Evolutionary conservation across 2,888 invertebrate genomes (phyloP), one percentile per base, ranked within the genome.

Genomic region (Dioctria linearis): DNA sequence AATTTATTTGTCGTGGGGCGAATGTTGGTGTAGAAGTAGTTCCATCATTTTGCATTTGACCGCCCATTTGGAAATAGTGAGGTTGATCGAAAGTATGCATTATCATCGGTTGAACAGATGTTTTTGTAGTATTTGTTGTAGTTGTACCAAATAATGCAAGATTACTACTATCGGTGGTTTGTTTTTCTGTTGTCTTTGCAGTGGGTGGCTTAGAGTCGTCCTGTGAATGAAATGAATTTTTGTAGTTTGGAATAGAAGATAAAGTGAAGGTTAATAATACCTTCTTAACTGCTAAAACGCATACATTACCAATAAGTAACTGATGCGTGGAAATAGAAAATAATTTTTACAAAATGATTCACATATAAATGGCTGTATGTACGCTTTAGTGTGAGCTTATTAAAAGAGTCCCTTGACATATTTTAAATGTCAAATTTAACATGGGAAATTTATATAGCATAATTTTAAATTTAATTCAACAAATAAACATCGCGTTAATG

Each of bases 1-100:
- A 91, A 81, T 89, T 87, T 0, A 89, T 88, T 39, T 88, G 88
- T 2, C 89, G 84, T 13, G 89, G 89, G 5, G 80, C 39, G n/a
- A 82, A 80, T 46, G 79, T 57, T 37, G 78, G 78, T n/a, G 78
- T 81, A 46, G 57, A 25, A 37, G 67, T 59, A 4, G 40, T 51
- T n/a, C 65, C 59, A 40, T 49, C 46, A 46, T 67, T 57, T 54
- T 42, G 39, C 51, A 51, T 8, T 61, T 63, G 2, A 5, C n/a
- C 39, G 13, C 69, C 69, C 51, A 69, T 51, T 83, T 87, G 87
- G 82, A 89, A 89, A 81, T 88, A 88, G 67, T 88, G 88, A 0
- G 88, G 88, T 82, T 88, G 86, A 82, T 88, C 88, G 54, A 88
- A 88, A 0, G 89, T 88, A 49, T 87, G 87, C 8, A 83, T 85